Conservation (phyloP, 1,140 invertebrate genomes). For the Octopus bimaculoides region DNA sequence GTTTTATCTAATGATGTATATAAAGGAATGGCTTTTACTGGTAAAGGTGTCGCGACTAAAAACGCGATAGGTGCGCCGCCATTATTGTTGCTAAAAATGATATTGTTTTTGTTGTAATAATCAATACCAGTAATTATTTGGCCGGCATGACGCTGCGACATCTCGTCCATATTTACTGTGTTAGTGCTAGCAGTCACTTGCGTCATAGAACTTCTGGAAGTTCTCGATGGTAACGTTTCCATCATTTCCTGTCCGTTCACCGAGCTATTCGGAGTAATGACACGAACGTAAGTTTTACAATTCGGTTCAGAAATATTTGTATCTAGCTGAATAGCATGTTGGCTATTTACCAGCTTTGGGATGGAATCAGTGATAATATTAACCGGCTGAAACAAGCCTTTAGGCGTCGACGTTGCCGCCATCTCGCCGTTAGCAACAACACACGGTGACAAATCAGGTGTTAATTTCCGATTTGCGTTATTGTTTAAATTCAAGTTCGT, state of each 20-base stretch:
- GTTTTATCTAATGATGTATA: not conserved
- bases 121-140: not conserved
- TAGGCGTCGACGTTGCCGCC: not conserved
- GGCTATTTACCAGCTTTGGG: not conserved
- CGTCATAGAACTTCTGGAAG: not conserved
- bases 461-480: not conserved
- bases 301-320: not conserved
- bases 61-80: not conserved
- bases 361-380: not conserved
- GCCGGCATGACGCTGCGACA: not conserved
- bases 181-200: not conserved
- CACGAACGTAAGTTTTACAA: not conserved
- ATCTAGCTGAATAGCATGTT: not conserved
- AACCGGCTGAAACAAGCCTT: not conserved
- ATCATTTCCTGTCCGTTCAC: not conserved
- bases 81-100: not conserved
- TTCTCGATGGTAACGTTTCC: not conserved
- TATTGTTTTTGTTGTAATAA: too few species aligned
- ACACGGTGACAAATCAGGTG: not conserved
- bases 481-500: not conserved
- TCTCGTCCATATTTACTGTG: not conserved
- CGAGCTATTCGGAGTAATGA: not conserved
- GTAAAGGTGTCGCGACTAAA: not conserved
- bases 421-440: not conserved
- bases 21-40: constrained; percentile 1